Conservation (phyloP, 2,113 vertebrate genomes). For the Falco punctatus region DNA sequence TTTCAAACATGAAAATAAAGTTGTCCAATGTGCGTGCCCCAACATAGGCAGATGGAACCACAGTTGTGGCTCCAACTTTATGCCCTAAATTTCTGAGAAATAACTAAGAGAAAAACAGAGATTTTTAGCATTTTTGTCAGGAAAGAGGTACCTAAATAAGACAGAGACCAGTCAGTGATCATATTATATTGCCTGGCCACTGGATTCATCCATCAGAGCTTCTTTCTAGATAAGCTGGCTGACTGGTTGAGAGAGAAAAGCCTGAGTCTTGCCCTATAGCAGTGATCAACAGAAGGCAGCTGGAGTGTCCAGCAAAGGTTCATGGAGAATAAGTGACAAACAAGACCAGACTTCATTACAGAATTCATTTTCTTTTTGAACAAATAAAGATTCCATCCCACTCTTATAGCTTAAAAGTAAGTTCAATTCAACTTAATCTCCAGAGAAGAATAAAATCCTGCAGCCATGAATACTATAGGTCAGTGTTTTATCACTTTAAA, state of each 20-base stretch:
- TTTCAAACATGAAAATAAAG: background rate
- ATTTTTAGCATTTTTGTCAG: background rate
- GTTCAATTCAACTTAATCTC: background rate
- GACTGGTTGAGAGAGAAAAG: background rate
- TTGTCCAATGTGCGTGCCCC: background rate
- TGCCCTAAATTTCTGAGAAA: background rate
- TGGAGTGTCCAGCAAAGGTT: background rate
- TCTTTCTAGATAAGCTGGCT: background rate
- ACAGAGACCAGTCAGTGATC: background rate
- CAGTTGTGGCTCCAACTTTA: background rate
- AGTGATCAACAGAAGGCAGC: background rate
- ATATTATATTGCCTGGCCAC: background rate
- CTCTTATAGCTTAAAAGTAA: background rate
- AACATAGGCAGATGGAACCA: background rate
- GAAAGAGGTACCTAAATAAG: background rate
- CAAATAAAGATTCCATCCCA: background rate
- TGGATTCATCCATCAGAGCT: background rate
- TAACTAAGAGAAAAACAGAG: background rate
- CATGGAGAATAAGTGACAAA: background rate
- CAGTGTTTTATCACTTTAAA: background rate
- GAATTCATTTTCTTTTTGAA: background rate
- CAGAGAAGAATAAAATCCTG: background rate
- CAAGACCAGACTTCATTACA: background rate
- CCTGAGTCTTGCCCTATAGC: fast-evolving
- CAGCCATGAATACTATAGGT: background rate